Evolutionary conservation across 2,888 invertebrate genomes (phyloP), one percentile per base, ranked within the genome.

Genomic region (Autographa gamma): DNA sequence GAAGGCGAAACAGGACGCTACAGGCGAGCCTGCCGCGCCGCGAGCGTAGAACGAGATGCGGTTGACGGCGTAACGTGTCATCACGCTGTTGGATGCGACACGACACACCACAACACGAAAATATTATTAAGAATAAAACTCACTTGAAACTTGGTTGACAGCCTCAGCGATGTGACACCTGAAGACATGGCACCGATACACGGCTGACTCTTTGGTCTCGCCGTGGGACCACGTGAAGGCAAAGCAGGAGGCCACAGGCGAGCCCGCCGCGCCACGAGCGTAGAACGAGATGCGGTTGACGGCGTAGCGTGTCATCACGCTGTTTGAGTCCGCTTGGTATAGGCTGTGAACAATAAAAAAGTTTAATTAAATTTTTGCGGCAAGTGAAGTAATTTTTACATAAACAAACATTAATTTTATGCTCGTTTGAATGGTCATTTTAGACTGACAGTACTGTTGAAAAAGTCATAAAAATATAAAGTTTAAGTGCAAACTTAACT

Each of bases 181-280:
- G 95, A 99, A 99, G 62, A 99, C 98, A 95, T 99, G 99, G 95
- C 99, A 99, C 93, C 99, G 98, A 92, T 99, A 99, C 76, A 99
- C 97, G 61, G 98, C 97, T 0, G 98, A 97, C 93, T 98, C 98
- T 82, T 97, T 97, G 43, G 97, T 97, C 86, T 98, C 98, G 0
- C 99, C 99, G 90, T 99, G 98, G 62, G 99, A 98, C 97, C 99
- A 99, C 0, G 99, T 99, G 94, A 99, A 99, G 11, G 99, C 99
- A 95, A 99, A 99, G 93, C 99, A 99, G n/a, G 98, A 97, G 0
- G 98, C 97, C 85, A 99, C 99, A 0, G 97, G 96, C 25, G 98
- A 97, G 61, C 97, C 98, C 14, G 97, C 96, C 43, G 97, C 97
- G 9, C 99, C 99, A 63, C 99, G 97, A 9, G 99, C 99, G 93